Evolutionary conservation across 2,113 vertebrate genomes (phyloP).

Genomic region (Ailurus styani): DNA sequence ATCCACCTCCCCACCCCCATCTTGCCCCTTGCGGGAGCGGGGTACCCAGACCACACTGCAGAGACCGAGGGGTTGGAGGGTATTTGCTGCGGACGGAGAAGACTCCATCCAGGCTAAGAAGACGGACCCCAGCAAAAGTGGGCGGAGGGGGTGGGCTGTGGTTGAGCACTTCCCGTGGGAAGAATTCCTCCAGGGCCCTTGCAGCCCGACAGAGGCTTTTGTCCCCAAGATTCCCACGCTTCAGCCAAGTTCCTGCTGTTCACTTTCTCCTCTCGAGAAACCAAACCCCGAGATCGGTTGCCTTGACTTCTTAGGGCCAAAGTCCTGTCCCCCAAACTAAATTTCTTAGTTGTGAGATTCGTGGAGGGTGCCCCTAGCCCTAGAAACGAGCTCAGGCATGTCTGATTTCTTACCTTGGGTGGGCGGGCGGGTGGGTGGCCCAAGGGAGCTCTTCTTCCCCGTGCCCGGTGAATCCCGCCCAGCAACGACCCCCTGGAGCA

Average conservation of each 20-base stretch:
- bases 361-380: background rate
- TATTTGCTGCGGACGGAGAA: background rate
- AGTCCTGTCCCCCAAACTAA: background rate
- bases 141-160: background rate
- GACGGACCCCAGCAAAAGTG: background rate
- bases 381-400: accelerated
- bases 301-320: background rate
- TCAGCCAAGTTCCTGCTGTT: background rate
- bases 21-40: background rate
- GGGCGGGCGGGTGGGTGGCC: no score
- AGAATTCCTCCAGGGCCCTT: background rate
- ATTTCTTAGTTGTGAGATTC: no score
- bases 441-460: background rate
- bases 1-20: accelerated
- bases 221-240: accelerated
- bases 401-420: background rate
- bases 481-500: background rate
- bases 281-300: accelerated
- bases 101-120: background rate
- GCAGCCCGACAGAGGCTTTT: background rate
- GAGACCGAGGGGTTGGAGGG: background rate
- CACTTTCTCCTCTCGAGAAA: background rate
- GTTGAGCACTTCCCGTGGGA: background rate
- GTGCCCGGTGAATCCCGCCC: accelerated
- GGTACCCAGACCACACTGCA: accelerated